A percentile compares a stretch with the other conserved stretches of the same genome.
phyloP scores from a whole-genome alignment of 1,140 invertebrate genomes.

The Rhyzopertha dominica region DNA sequence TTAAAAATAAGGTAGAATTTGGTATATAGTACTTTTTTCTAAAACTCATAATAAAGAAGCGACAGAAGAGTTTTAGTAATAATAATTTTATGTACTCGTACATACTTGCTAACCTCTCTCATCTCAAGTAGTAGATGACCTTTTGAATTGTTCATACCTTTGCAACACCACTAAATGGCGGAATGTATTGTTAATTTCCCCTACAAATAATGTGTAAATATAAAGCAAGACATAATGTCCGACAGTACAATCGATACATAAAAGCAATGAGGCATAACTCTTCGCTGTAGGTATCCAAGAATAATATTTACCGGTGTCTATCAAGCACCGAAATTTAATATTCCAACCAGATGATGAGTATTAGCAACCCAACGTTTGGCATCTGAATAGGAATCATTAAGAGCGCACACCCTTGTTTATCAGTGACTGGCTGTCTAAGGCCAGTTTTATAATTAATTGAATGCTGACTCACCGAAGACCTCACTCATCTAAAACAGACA shows the following conservation, averaged over 20 bases:
- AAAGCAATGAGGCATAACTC: not conserved
- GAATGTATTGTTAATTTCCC: too few species aligned
- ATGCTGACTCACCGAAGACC: slow-evolving; percentile 17
- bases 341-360: slow-evolving; percentile 2
- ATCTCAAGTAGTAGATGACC: too few species aligned
- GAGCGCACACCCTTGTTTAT: slow-evolving; percentile 18
- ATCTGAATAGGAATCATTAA: slow-evolving; percentile 10
- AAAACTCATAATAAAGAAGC: too few species aligned
- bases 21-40: too few species aligned
- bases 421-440: slow-evolving; percentile 14
- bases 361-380: not conserved
- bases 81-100: too few species aligned
- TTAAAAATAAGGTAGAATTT: too few species aligned
- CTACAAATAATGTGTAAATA: too few species aligned
- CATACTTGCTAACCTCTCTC: too few species aligned
- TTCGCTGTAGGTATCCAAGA: slow-evolving; percentile 9
- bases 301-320: slow-evolving; percentile 1
- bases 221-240: not conserved
- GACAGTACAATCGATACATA: not conserved
- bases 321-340: not conserved
- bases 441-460: slow-evolving; percentile 20
- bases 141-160: too few species aligned
- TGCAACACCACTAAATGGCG: too few species aligned
- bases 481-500: too few species aligned
- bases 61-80: too few species aligned